phyloP scores from a whole-genome alignment of 2,888 invertebrate genomes.

The Dolichomitus sp. region DNA sequence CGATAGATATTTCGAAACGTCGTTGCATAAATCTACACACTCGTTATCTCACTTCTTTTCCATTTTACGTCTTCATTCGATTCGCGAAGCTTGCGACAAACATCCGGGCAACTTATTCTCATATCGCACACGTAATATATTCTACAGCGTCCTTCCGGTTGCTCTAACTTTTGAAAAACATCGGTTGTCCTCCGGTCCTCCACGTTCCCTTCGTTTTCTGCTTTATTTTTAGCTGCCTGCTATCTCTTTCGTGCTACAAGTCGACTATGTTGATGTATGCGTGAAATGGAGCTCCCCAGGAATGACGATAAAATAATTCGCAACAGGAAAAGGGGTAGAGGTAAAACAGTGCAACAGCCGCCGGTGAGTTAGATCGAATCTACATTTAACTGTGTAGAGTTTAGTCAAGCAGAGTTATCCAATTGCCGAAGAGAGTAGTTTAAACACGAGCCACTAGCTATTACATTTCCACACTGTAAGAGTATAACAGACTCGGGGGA shows the following conservation, averaged over 20 bases:
- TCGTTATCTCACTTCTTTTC: slow-evolving; percentile 33
- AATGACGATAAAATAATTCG: neutral
- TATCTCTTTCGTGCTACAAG: neutral
- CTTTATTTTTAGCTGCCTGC: neutral
- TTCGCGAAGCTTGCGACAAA: neutral
- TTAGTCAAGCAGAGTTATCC: slow-evolving; percentile 2
- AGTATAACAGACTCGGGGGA: slow-evolving; percentile 28
- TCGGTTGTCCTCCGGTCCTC: neutral
- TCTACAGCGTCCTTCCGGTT: neutral
- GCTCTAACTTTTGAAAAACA: neutral
- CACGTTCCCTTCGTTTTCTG: neutral
- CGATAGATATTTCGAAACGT: slow-evolving; percentile 56
- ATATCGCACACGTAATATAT: neutral
- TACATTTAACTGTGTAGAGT: neutral
- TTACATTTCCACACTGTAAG: slow-evolving; percentile 9
- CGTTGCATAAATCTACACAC: slow-evolving; percentile 60
- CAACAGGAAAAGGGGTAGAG: neutral
- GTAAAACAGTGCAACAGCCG: neutral
- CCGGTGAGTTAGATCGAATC: neutral
- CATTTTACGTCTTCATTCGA: slow-evolving; percentile 23
- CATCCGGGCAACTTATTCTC: neutral
- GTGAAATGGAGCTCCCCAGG: neutral
- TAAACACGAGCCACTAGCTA: slow-evolving; percentile 4
- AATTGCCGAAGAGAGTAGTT: slow-evolving; percentile 10
- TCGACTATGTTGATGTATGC: neutral